Percentiles rank a stretch among this genome's conserved stretches.
These are phyloP conservation scores for Hemicentrotus pulcherrimus DNA, from an alignment of 35 echinoderm and acorn worm species.

Conservation along the genomic window DNA sequence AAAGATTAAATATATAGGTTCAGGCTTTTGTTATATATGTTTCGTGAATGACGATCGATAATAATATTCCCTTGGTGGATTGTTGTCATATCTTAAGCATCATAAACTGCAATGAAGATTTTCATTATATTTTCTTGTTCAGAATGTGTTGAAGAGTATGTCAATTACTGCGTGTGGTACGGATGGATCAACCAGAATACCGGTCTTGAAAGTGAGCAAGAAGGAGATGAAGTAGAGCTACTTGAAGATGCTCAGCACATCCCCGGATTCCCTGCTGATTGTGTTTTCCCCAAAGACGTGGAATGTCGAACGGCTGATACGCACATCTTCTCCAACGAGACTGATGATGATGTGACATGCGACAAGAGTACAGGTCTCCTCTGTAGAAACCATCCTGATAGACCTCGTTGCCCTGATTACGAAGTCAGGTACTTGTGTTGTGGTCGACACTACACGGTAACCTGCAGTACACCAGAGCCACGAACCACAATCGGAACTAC, in stretches of 20 bases:
- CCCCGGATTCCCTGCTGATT: background rate
- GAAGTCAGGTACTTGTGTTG: conserved; percentile 44
- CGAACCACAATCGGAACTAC: no score
- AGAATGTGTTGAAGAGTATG: background rate
- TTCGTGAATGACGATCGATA: no score
- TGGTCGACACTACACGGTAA: background rate
- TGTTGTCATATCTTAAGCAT: no score
- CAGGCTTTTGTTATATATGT: no score
- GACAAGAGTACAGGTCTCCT: background rate
- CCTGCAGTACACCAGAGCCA: background rate
- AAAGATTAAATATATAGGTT: no score
- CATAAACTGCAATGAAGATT: no score
- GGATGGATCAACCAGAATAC: background rate
- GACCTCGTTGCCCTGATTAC: conserved; percentile 17
- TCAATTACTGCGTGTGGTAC: no score
- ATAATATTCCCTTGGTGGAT: no score
- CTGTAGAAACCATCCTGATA: background rate
- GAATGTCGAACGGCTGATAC: background rate
- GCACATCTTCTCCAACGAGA: conserved; percentile 10
- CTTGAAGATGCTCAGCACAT: background rate
- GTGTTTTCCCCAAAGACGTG: background rate
- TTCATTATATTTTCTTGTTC: background rate
- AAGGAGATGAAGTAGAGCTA: background rate
- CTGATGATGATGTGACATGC: background rate
- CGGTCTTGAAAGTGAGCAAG: background rate